A percentile compares a stretch with the other conserved stretches of the same genome.
These are phyloP conservation scores for Conopomorpha cramerella DNA, from an alignment of 1,140 invertebrate genomes.

Conservation along the genomic window DNA sequence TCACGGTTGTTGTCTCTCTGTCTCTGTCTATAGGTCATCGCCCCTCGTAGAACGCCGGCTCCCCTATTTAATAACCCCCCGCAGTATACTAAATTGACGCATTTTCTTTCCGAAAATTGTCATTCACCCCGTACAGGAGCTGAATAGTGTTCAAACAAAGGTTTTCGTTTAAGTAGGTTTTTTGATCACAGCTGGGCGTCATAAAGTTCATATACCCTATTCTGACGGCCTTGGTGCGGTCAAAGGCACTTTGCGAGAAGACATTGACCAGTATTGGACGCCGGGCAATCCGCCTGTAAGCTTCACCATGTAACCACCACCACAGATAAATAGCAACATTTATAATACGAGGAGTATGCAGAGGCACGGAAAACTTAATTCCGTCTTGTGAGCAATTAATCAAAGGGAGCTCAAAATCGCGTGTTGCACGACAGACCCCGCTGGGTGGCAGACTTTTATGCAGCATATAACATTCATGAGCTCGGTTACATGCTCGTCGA, in stretches of 20 bases:
- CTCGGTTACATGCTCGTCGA: too few relatives aligned
- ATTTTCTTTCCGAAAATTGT: neutral
- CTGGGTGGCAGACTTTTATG: constrained; percentile 15
- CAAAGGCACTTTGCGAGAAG: constrained; percentile 25
- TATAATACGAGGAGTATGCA: too few relatives aligned
- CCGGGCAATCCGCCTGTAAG: neutral
- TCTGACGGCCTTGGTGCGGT: constrained; percentile 37
- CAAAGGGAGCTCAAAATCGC: constrained; percentile 33
- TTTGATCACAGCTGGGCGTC: too few relatives aligned
- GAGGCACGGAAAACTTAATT: too few relatives aligned
- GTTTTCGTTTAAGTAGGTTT: too few relatives aligned
- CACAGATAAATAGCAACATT: too few relatives aligned
- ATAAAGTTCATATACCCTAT: constrained; percentile 30
- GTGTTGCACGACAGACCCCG: constrained; percentile 32
- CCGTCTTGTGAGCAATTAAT: constrained; percentile 33
- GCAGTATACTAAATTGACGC: neutral
- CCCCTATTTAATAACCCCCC: constrained; percentile 3
- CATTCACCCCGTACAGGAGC: constrained; percentile 2
- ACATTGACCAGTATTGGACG: constrained; percentile 25
- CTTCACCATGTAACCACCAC: constrained; percentile 25
- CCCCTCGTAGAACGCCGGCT: constrained; percentile 36
- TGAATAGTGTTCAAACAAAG: too few relatives aligned
- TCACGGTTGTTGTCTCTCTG: constrained; percentile 52
- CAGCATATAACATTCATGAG: too few relatives aligned
- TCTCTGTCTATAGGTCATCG: constrained; percentile 53